These are phyloP conservation scores for Gandaritis pyraliata DNA, from an alignment of 2,888 invertebrate genomes.

Conservation along the genomic window DNA sequence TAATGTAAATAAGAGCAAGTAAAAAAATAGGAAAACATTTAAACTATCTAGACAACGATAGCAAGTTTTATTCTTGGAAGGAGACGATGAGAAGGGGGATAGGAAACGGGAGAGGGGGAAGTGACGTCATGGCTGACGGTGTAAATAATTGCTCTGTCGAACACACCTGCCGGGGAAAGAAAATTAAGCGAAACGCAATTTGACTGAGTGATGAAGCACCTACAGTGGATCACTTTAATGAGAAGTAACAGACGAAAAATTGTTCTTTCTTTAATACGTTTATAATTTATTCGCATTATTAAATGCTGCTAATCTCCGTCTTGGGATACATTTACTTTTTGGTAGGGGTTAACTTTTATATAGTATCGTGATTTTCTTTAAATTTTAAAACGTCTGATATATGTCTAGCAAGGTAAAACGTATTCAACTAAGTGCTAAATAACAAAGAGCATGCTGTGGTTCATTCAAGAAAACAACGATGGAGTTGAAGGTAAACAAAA, in stretches of 20 bases:
- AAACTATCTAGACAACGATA: slow-evolving; percentile 72
- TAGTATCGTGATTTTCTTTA: slow-evolving; percentile 2
- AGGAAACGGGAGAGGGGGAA: slow-evolving; percentile 45
- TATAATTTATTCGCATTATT: slow-evolving; percentile 54
- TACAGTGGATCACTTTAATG: slow-evolving; percentile 81
- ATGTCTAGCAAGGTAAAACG: neutral
- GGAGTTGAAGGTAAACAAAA: slow-evolving; percentile 14
- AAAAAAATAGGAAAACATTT: slow-evolving; percentile 52
- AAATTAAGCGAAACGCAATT: slow-evolving; percentile 84
- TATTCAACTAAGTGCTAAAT: slow-evolving; percentile 11
- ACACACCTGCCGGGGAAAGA: slow-evolving; percentile 83
- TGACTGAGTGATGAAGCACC: slow-evolving; percentile 84
- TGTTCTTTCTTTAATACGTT: slow-evolving; percentile 69
- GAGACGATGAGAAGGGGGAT: slow-evolving; percentile 39
- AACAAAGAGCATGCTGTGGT: slow-evolving; percentile 7
- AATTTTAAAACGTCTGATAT: neutral
- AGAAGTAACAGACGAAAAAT: slow-evolving; percentile 79
- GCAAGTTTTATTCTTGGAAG: slow-evolving; percentile 63
- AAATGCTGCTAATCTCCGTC: slow-evolving; percentile 31
- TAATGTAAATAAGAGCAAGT: slow-evolving; percentile 50
- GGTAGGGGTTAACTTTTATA: no score
- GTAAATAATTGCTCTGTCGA: slow-evolving; percentile 85
- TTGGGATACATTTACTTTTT: slow-evolving; percentile 25
- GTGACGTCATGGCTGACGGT: slow-evolving; percentile 79
- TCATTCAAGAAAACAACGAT: slow-evolving; percentile 13